Conservation (phyloP, 2,888 invertebrate species). For the Amitus sp. region DNA sequence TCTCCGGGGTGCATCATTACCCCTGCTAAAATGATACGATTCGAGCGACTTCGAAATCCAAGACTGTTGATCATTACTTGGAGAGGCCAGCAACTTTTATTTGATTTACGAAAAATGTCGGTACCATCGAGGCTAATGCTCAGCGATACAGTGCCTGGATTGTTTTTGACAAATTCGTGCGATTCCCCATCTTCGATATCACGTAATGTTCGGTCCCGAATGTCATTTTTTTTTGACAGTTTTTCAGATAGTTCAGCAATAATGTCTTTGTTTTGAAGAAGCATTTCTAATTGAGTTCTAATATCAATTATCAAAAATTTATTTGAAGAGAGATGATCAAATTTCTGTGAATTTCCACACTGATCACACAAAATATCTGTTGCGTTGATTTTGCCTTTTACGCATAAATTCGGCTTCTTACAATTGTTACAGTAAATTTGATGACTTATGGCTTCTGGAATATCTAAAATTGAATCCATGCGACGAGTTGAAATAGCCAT, state of each 20-base stretch:
- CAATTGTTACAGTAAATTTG: background rate
- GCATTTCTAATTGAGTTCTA: slow-evolving; percentile 8
- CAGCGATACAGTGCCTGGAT: slow-evolving; percentile 3
- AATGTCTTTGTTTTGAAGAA: slow-evolving; percentile 7
- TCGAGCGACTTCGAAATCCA: slow-evolving; percentile 6
- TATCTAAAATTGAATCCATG: slow-evolving; percentile 2
- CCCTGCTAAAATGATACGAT: slow-evolving; percentile 21
- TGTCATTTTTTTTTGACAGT: slow-evolving; percentile 1
- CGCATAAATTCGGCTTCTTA: background rate
- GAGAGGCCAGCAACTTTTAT: slow-evolving; percentile 13
- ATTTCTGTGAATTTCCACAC: background rate
- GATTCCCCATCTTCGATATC: slow-evolving; percentile 6
- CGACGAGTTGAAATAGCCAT: background rate
- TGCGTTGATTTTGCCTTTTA: background rate
- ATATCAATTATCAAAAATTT: slow-evolving; percentile 16
- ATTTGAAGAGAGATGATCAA: slow-evolving; percentile 7
- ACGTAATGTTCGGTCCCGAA: background rate
- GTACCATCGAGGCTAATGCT: slow-evolving; percentile 16
- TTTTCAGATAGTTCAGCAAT: background rate
- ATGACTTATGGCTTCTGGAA: background rate
- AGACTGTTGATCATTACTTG: slow-evolving; percentile 12
- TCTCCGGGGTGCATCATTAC: slow-evolving; percentile 25
- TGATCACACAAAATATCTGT: background rate
- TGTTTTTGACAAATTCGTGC: background rate
- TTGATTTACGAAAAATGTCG: slow-evolving; percentile 10